Evolutionary conservation across 2,113 vertebrate species (phyloP), one percentile per base, ranked within the genome.

Genomic region (Anseranas semipalmata): DNA sequence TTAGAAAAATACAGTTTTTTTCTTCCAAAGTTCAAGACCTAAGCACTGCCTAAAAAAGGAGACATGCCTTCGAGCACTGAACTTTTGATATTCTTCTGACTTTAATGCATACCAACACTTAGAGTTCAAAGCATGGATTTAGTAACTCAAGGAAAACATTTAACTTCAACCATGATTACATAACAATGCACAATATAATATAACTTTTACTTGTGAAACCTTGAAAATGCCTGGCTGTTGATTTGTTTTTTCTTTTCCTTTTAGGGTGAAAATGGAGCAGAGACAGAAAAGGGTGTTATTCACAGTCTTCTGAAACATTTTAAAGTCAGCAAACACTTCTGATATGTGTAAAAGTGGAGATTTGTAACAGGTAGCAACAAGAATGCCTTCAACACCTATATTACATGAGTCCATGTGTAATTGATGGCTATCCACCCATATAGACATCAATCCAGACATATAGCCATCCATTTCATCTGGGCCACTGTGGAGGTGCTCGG

Each of bases 61-160:
- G 58, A 87, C 37, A 73, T 94, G 95, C 87, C 96, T 97, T 92
- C 1, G 0, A 92, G 94, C 94, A 76, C 0, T 97, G 94, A 96
- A 93, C 85, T 92, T 91, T 45, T 91, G 68, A 76, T 91, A 95
- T 91, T 93, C 81, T 89, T 74, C 82, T 96, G 76, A 85, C 74
- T 97, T 94, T 85, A 95, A 91, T 92, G 59, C 79, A 87, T 92
- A 89, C 55, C 77, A 96, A 91, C 88, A 92, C 83, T 85, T 79
- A 74, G 55, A 95, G 87, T 94, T 97, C 93, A 94, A 96, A 96
- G 78, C 48, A 92, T 16, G 59, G 71, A 70, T 94, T 88, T 67
- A 95, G n/a, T 74, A 93, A 85, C 59, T 21, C 8, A 93, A 60
- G 58, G 11, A 25, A 48, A 46, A 68, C 73, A 59, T 50, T 35